Percentiles rank a stretch among this genome's conserved stretches.
Conservation (phyloP, 2,113 vertebrate genomes). For the Diadophis punctatus region DNA sequence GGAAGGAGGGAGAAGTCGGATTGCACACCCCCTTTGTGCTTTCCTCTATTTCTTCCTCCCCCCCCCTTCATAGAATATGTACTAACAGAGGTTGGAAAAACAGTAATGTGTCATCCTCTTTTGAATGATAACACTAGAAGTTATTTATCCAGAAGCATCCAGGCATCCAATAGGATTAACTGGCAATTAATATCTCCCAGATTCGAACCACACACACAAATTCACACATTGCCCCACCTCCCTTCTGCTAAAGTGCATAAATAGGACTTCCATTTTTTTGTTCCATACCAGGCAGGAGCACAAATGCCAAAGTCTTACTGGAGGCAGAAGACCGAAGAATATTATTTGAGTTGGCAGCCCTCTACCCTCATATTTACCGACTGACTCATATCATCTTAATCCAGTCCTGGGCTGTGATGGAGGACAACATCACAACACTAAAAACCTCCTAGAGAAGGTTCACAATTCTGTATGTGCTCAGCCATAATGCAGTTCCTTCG, state of each 20-base stretch:
- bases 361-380: background rate
- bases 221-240: background rate
- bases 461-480: background rate
- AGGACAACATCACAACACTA: background rate
- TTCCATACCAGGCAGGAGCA: background rate
- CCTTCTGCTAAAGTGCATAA: background rate
- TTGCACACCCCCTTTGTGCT: background rate
- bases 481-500: background rate
- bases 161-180: background rate
- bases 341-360: background rate
- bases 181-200: background rate
- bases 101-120: background rate
- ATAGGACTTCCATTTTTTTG: background rate
- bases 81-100: background rate
- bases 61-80: background rate
- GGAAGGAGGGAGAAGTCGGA: background rate
- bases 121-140: background rate
- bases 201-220: background rate
- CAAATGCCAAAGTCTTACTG: background rate
- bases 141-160: background rate
- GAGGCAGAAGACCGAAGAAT: background rate
- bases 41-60: background rate
- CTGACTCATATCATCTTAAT: background rate
- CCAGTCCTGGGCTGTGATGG: background rate
- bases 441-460: background rate